Evolutionary conservation across 2,113 vertebrate genomes (phyloP).

Genomic region (Tachycineta bicolor): DNA sequence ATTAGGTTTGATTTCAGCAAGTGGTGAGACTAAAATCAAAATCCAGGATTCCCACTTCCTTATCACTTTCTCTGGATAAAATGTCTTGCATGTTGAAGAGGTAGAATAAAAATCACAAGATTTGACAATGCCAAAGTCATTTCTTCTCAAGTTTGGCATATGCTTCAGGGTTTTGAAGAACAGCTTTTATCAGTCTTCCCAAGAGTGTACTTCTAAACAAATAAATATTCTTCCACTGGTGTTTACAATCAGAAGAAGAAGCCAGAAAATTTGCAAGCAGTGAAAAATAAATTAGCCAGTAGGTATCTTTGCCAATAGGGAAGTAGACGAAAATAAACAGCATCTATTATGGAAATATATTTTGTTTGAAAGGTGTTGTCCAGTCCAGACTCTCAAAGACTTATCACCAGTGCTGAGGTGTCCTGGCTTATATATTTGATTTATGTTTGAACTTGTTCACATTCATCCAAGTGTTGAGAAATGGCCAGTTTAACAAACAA

Average conservation of each 20-base stretch:
- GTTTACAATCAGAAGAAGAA: conserved; percentile 20
- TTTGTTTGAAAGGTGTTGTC: conserved; percentile 20
- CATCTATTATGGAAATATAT: not conserved
- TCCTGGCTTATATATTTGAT: not conserved
- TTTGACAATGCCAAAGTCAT: not conserved
- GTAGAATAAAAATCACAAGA: not conserved
- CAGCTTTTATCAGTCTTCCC: not conserved
- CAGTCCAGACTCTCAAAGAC: not conserved
- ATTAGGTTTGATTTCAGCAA: not conserved
- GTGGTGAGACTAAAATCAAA: not conserved
- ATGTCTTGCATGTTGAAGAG: not conserved
- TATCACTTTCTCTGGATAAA: not conserved
- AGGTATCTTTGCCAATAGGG: not conserved
- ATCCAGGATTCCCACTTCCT: not conserved
- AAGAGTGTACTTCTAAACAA: conserved; percentile 19
- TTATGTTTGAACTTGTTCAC: conserved; percentile 7
- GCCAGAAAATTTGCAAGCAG: conserved; percentile 10
- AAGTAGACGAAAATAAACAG: conserved; percentile 22
- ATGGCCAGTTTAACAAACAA: conserved; percentile 5
- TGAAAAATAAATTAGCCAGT: not conserved
- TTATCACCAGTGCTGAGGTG: not conserved
- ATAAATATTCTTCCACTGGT: not conserved
- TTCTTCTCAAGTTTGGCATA: not conserved
- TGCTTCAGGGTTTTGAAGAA: conserved; percentile 5
- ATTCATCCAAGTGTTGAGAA: not conserved